Base-by-base conservation (phyloP, 2,888 invertebrate species). In the Stegophylla sp. region DNA sequence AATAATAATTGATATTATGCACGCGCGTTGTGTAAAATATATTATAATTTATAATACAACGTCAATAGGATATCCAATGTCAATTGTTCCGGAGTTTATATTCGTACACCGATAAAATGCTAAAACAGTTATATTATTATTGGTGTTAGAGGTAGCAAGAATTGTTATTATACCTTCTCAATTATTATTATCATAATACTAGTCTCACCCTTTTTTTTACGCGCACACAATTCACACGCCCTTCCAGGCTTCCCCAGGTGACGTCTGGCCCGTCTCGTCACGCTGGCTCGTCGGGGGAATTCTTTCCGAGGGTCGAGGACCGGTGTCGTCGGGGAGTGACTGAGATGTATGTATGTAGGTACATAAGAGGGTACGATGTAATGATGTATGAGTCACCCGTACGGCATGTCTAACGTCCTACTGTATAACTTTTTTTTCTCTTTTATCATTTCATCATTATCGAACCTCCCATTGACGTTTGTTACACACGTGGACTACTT, bases 281-380 rank as follows among this genome's bases (percentile, higher is more conserved):
- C 12, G 20, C n/a, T 28, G n/a, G 34, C 51, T 53, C 56, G 17
- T 71, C 61, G 45, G 56, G 56, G 41, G 72, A 56, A 72, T 56
- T 72, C 43, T 41, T 72, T 43, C 45, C 43, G 56, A 71, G 69
- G 69, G 72, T 69, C 28, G 48, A 51, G 26, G 53, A 17, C 45
- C 2, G 15, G n/a, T n/a, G 41, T 66, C 66, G 45, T 5, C 41
- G 63, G 7, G 13, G 23, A 66, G 74, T 63, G 74, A 74, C 63
- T 61, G 34, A 74, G 63, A 74, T 48, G 63, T 51, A 74, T 48
- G 63, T 51, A 74, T 74, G 51, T 23, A 74, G 69, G 69, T 69
- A 69, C 51, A 69, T 51, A 28, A 56, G 56, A 56, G 56, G 56
- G 56, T 56, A 23, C 10, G 20, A 56, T 20, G 10, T 34, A 7